A percentile compares a stretch with the other conserved stretches of the same genome.
These are phyloP conservation scores for Lethenteron camtschaticum DNA, from an alignment of 2,113 vertebrate species.

Conservation along the genomic window DNA sequence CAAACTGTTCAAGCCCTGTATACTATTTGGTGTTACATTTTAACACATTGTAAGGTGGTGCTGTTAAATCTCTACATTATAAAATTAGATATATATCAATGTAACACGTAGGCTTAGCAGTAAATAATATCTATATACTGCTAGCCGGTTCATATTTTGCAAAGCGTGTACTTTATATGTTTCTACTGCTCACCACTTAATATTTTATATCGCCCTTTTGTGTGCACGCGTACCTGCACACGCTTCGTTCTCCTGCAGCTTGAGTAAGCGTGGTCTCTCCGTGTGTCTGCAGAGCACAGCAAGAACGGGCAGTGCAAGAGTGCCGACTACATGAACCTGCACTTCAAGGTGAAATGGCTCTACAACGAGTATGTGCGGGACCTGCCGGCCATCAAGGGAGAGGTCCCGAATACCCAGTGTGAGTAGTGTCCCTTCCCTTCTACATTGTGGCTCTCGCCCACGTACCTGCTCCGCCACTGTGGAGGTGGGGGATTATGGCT, in stretches of 20 bases:
- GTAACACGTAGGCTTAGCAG: too few species aligned
- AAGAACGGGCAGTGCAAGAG: slow-evolving; percentile 93
- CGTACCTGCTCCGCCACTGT: slow-evolving; percentile 14
- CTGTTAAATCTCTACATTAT: too few species aligned
- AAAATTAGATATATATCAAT: too few species aligned
- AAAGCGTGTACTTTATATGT: too few species aligned
- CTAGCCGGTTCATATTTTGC: too few species aligned
- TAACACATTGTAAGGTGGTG: too few species aligned
- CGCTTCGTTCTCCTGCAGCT: too few species aligned
- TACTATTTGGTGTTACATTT: too few species aligned
- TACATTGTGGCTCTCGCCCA: too few species aligned
- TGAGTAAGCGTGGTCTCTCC: too few species aligned
- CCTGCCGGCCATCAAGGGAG: slow-evolving; percentile 71
- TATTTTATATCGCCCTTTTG: not conserved
- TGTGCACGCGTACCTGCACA: not conserved
- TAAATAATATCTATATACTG: too few species aligned
- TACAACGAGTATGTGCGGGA: slow-evolving; percentile 96
- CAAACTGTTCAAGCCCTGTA: too few species aligned
- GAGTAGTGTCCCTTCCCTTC: slow-evolving; percentile 33
- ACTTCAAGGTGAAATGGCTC: slow-evolving; percentile 98
- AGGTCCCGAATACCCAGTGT: slow-evolving; percentile 85
- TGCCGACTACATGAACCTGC: slow-evolving; percentile 97
- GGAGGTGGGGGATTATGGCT: slow-evolving; percentile 69
- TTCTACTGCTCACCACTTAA: not conserved
- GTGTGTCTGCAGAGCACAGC: slow-evolving; percentile 19